Percentiles rank a stretch among this genome's conserved stretches.
Conservation (phyloP, 2,797 vertebrate species). For the Arremon aurantiirostris region DNA sequence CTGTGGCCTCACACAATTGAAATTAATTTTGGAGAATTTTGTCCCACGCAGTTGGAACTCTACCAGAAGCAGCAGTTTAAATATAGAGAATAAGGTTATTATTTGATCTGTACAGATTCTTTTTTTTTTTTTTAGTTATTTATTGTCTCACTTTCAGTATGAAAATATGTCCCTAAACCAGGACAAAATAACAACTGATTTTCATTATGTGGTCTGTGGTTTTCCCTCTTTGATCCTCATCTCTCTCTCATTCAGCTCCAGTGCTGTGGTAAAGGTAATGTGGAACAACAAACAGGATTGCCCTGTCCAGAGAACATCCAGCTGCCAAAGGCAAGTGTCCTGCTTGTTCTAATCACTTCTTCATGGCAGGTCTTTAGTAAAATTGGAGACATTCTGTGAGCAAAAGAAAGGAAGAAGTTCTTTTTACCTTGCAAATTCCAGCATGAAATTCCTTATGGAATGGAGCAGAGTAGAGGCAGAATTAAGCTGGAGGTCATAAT, state of each 20-base stretch:
- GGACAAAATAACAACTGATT: neutral
- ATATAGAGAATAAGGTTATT: neutral
- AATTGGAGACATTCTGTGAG: neutral
- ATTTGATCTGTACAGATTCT: neutral
- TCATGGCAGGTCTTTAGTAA: neutral
- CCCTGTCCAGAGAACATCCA: slow-evolving; percentile 75
- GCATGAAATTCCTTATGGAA: neutral
- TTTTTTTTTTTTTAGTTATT: neutral
- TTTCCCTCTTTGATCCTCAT: neutral
- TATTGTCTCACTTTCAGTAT: neutral
- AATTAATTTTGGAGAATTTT: neutral
- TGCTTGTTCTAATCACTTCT: neutral
- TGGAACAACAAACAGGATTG: slow-evolving; percentile 49
- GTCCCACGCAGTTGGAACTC: neutral
- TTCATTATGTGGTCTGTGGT: neutral
- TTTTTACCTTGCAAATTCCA: neutral
- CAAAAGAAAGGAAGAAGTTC: neutral
- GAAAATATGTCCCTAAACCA: neutral
- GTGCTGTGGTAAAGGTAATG: slow-evolving; percentile 77
- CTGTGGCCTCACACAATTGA: neutral
- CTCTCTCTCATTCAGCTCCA: slow-evolving; percentile 68
- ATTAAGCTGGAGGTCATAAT: neutral
- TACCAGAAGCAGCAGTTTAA: neutral
- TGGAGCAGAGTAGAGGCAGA: neutral
- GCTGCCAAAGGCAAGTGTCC: slow-evolving; percentile 70